phyloP scores from a whole-genome alignment of 2,797 vertebrate species.

The Hyperoplus lanceolatus region DNA sequence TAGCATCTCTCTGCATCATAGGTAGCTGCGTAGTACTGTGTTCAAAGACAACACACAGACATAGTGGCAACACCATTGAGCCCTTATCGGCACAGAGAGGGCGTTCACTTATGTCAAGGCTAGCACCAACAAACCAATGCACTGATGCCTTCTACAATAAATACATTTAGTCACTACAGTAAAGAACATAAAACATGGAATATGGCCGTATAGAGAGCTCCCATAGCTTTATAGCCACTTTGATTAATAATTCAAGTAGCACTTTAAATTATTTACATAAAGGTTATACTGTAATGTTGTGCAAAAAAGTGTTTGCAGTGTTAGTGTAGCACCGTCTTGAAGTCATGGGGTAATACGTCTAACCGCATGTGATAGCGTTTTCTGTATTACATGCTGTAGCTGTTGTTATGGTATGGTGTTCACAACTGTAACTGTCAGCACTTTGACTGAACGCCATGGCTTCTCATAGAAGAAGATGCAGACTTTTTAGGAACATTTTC shows the following conservation, averaged over 20 bases:
- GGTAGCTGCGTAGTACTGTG: constrained; percentile 1
- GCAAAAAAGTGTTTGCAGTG: constrained; percentile 58
- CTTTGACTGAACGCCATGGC: constrained; percentile 18
- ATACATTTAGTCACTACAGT: constrained; percentile 64
- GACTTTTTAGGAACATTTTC: constrained; percentile 31
- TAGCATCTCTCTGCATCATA: constrained; percentile 11
- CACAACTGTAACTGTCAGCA: constrained; percentile 46
- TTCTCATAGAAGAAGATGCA: constrained; percentile 5
- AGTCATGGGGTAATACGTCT: constrained; percentile 57
- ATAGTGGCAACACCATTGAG: constrained; percentile 39
- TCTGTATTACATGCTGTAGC: constrained; percentile 38
- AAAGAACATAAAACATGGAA: constrained; percentile 66
- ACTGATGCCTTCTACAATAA: constrained; percentile 68
- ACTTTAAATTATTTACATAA: constrained; percentile 82
- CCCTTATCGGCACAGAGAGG: constrained; percentile 22
- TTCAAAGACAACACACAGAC: constrained; percentile 43
- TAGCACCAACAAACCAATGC: constrained; percentile 46
- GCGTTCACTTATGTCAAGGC: constrained; percentile 52
- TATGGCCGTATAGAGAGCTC: constrained; percentile 55
- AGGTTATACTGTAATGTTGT: constrained; percentile 76
- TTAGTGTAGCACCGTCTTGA: constrained; percentile 60
- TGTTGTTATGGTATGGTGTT: constrained; percentile 54
- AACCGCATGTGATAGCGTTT: constrained; percentile 40
- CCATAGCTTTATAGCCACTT: constrained; percentile 65
- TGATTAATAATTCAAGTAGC: constrained; percentile 79